A percentile compares a stretch with the other conserved stretches of the same genome.
These are phyloP conservation scores for Piprites chloris DNA, from an alignment of 2,113 vertebrate species.

Conservation along the genomic window DNA sequence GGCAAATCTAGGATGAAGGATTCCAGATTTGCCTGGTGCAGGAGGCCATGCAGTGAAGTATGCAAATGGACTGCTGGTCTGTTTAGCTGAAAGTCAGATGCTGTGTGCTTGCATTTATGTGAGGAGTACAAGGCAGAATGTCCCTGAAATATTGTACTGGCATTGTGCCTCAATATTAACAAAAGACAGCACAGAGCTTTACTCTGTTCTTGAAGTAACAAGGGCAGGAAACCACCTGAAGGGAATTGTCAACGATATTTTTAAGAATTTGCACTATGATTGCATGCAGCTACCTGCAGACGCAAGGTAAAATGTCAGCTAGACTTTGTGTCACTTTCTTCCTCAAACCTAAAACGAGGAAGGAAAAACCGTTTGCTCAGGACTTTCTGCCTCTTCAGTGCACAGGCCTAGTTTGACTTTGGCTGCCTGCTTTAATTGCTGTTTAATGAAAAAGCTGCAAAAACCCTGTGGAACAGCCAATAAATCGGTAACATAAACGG, in stretches of 20 bases:
- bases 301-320: not conserved
- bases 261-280: not conserved
- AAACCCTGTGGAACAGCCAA: not conserved
- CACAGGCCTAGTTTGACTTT: not conserved
- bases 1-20: not conserved
- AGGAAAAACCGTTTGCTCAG: not conserved
- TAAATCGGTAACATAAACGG: not conserved
- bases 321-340: not conserved
- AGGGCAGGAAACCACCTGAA: not conserved
- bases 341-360: not conserved
- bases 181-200: not conserved
- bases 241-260: not conserved
- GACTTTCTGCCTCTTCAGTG: not conserved
- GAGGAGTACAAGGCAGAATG: not conserved
- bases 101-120: not conserved
- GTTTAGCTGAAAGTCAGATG: not conserved
- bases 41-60: not conserved
- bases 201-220: not conserved
- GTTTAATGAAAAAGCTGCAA: slow-evolving; percentile 28
- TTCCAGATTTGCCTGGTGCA: not conserved
- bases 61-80: not conserved
- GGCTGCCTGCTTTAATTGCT: slow-evolving; percentile 11
- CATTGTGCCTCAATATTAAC: not conserved
- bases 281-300: not conserved
- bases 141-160: not conserved